Conservation (phyloP, 2,888 invertebrate genomes). For the Drosophila anomalata region DNA sequence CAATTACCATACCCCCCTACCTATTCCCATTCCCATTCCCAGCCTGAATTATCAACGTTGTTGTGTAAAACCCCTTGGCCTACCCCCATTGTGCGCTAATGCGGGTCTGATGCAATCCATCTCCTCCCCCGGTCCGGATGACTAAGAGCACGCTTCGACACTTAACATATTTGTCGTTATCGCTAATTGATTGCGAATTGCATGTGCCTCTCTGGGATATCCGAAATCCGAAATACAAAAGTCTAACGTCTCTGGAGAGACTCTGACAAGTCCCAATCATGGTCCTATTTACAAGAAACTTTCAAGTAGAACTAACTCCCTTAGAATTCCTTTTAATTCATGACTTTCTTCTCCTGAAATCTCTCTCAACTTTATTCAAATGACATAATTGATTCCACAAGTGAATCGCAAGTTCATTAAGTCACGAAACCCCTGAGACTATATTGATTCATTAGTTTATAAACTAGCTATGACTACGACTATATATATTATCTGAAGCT, state of each 20-base stretch:
- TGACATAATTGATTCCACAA: neutral
- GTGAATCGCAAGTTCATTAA: neutral
- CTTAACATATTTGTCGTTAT: slow-evolving; percentile 27
- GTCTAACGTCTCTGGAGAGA: neutral
- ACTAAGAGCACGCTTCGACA: slow-evolving; percentile 29
- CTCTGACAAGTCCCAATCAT: too few relatives aligned
- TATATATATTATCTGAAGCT: neutral
- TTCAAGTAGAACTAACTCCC: too few relatives aligned
- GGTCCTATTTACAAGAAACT: too few relatives aligned
- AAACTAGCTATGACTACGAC: neutral
- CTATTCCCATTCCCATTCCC: neutral
- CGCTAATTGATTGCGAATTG: slow-evolving; percentile 31
- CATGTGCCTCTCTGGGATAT: slow-evolving; percentile 8
- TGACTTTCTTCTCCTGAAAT: neutral
- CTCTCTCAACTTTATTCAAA: neutral
- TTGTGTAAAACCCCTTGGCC: neutral
- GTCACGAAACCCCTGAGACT: neutral
- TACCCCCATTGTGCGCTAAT: neutral
- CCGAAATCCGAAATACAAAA: neutral
- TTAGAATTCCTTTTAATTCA: too few relatives aligned
- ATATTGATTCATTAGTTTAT: neutral
- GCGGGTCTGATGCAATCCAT: slow-evolving; percentile 23
- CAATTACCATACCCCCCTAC: neutral
- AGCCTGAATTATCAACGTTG: slow-evolving; percentile 7
- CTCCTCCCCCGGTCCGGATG: slow-evolving; percentile 10